Evolutionary conservation across 2,113 vertebrate genomes (phyloP).

Genomic region (Vanacampus margaritifer): DNA sequence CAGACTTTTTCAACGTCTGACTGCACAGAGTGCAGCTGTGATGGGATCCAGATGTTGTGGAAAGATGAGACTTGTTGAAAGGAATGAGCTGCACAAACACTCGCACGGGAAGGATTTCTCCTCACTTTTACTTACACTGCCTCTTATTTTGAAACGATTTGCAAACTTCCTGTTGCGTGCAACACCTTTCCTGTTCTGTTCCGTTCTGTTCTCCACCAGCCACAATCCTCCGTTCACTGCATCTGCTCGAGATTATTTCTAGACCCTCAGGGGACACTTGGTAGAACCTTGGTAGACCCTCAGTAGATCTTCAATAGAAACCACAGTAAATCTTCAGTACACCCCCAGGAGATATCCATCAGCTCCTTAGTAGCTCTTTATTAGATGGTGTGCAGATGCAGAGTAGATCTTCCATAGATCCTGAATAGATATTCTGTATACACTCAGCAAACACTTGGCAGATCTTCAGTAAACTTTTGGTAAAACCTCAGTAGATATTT

Average conservation of each 20-base stretch:
- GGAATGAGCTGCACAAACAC: not conserved
- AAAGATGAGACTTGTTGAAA: slow-evolving; percentile 36
- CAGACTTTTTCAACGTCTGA: slow-evolving; percentile 2
- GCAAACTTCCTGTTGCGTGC: not conserved
- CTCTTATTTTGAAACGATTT: slow-evolving; percentile 1
- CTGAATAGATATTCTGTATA: no score
- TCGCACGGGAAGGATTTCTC: not conserved
- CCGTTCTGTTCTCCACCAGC: not conserved
- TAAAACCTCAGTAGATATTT: no score
- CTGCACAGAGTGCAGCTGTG: slow-evolving; percentile 24
- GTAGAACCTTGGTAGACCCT: not conserved
- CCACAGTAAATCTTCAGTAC: not conserved
- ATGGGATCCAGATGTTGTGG: slow-evolving; percentile 53
- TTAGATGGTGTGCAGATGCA: no score
- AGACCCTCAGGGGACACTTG: not conserved
- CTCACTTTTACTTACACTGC: not conserved
- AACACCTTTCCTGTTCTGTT: not conserved
- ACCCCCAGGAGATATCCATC: not conserved
- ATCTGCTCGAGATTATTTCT: not conserved
- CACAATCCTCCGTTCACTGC: not conserved
- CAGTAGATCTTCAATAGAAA: not conserved
- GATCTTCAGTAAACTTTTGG: no score
- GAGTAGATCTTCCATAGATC: no score
- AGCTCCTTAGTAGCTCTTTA: not conserved
- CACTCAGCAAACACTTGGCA: no score